A percentile compares a stretch with the other conserved stretches of the same genome.
phyloP scores from a whole-genome alignment of 2,797 vertebrate genomes.

The Ctenopoma multispine region DNA sequence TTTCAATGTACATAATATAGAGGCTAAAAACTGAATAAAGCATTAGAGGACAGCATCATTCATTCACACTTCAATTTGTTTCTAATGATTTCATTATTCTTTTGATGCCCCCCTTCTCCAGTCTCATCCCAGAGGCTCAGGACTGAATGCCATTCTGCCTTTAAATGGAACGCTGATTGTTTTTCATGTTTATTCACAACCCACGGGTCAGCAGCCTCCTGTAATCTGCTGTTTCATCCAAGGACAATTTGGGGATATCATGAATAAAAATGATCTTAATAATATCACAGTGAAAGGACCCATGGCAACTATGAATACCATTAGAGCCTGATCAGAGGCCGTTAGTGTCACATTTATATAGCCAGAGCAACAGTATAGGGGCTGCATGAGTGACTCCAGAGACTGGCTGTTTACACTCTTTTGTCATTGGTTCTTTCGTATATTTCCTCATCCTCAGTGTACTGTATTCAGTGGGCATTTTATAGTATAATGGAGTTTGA shows the following conservation, averaged over 20 bases:
- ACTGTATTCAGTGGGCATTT: constrained; percentile 34
- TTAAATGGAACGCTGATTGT: constrained; percentile 83
- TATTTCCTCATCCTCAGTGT: constrained; percentile 37
- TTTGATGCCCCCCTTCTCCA: constrained; percentile 42
- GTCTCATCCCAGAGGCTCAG: constrained; percentile 53
- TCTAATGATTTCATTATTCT: constrained; percentile 71
- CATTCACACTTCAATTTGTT: constrained; percentile 68
- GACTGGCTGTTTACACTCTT: constrained; percentile 56
- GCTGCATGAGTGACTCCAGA: constrained; percentile 58
- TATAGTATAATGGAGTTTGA: constrained; percentile 26
- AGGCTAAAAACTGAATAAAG: constrained; percentile 38
- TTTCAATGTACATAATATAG: constrained; percentile 26
- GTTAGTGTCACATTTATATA: constrained; percentile 78
- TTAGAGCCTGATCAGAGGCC: constrained; percentile 79
- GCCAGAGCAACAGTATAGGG: constrained; percentile 63
- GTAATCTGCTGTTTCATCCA: constrained; percentile 84
- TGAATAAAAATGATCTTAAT: constrained; percentile 89
- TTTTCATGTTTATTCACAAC: constrained; percentile 88
- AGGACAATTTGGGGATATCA: constrained; percentile 88
- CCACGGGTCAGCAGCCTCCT: constrained; percentile 78
- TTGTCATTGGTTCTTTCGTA: constrained; percentile 56
- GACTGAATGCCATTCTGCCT: constrained; percentile 67
- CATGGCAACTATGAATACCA: constrained; percentile 86
- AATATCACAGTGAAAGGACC: constrained; percentile 80
- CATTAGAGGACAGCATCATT: constrained; percentile 58